Conservation (phyloP, 2,888 invertebrate genomes). For the Epinotia demarniana region DNA sequence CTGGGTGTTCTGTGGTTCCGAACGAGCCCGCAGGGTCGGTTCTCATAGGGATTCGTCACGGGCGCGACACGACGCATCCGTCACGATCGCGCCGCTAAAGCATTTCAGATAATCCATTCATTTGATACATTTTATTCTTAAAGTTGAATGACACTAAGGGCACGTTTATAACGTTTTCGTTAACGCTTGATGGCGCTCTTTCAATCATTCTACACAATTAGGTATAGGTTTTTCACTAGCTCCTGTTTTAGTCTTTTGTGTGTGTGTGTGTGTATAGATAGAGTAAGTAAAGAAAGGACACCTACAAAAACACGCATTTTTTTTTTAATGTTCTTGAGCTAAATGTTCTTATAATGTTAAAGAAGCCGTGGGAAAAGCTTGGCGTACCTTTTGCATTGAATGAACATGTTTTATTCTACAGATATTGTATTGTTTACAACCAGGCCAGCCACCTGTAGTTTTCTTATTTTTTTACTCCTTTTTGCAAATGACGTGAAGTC, state of each 20-base stretch:
- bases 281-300: background rate
- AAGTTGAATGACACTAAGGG: slow-evolving; percentile 33
- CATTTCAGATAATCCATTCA: slow-evolving; percentile 40
- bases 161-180: slow-evolving; percentile 20
- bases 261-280: too few relatives aligned
- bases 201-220: background rate
- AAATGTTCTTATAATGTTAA: background rate
- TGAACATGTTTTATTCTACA: background rate
- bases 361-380: background rate
- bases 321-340: background rate
- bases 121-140: slow-evolving; percentile 30
- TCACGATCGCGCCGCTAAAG: slow-evolving; percentile 37
- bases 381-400: background rate
- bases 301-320: background rate
- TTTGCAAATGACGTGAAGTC: background rate
- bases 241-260: background rate
- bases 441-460: background rate
- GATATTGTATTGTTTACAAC: background rate
- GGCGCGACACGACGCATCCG: slow-evolving; percentile 36
- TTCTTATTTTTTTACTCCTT: background rate
- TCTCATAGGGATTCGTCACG: slow-evolving; percentile 38
- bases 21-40: slow-evolving; percentile 23
- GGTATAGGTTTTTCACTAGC: background rate
- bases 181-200: slow-evolving; percentile 8
- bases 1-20: background rate